These are phyloP conservation scores for Chauna torquata DNA, from an alignment of 2,113 vertebrate genomes.

Conservation along the genomic window DNA sequence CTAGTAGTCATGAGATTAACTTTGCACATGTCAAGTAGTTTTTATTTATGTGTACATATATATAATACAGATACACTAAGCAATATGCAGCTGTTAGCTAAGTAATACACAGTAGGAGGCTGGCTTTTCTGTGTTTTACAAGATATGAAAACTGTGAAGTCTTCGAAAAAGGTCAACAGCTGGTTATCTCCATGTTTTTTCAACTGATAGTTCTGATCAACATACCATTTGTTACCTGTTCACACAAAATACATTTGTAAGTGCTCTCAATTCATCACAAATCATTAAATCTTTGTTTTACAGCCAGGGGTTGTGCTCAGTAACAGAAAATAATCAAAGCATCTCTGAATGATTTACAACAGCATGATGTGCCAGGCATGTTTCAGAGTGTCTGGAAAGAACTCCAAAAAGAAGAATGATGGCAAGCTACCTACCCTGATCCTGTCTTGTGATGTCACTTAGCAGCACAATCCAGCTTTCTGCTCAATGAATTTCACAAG, in stretches of 20 bases:
- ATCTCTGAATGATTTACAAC: neutral
- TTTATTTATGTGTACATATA: accelerated
- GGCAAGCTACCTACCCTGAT: neutral
- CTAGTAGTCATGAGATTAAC: neutral
- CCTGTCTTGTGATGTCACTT: neutral
- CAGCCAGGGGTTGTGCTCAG: neutral
- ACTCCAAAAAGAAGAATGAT: neutral
- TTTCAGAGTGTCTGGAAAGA: neutral
- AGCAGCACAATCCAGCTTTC: neutral
- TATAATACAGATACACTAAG: neutral
- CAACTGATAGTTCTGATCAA: neutral
- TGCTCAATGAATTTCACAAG: neutral
- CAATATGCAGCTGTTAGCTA: neutral
- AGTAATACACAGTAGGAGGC: neutral
- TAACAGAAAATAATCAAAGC: neutral
- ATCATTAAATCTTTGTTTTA: neutral
- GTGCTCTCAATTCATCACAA: neutral
- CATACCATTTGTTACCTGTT: neutral
- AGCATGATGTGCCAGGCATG: neutral
- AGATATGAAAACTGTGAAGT: neutral
- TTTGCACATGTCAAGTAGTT: neutral
- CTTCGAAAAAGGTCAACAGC: neutral
- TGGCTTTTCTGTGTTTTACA: neutral
- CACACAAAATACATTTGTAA: neutral
- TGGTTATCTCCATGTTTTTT: neutral